Evolutionary conservation across 2,888 invertebrate species (phyloP), one percentile per base, ranked within the genome.

Genomic region (Priocnemis perturbator): DNA sequence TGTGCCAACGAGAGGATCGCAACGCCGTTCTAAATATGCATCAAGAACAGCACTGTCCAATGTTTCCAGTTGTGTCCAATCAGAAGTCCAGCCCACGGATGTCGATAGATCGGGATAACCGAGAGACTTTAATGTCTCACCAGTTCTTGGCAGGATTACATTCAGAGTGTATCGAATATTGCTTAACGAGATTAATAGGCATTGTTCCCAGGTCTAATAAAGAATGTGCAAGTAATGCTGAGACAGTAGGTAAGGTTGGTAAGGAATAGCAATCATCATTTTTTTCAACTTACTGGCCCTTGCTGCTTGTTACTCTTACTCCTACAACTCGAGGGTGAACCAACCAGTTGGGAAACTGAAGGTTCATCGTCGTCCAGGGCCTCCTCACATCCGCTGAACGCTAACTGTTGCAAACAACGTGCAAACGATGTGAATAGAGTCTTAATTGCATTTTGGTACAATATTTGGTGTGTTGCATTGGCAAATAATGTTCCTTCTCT

Each of bases 1-100:
- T 5, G 96, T 96, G n/a, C 97, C 98, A 23, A 98, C 97, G 14
- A 98, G 91, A 0, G 98, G 98, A 90, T 98, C 97, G 55, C 96
- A 95, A 86, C 97, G 97, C 85, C 96, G 95, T 88, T 98, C 98
- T 60, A 96, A 90, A 86, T 96, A 96, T 1, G 94, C 94, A 83
- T 96, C 96, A 15, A 96, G 91, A 67, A 96, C 93, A 5, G 91
- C 91, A 2, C 90, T 90, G 81, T 94, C 93, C 47, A 94, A 89
- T 3, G 90, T 89, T 67, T 90, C 91, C 4, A 95, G 90, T 4
- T 93, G 92, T 4, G 92, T 92, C 83, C 93, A 93, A 1, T 93
- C 92, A 0, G 84, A 85, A 58, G 83, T 85, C 82, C 86, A 88
- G 55, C 87, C 86, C 23, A 85, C 81, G 2, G 90, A 90, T 26